These are phyloP conservation scores for Cerceris rybyensis DNA, from an alignment of 2,888 invertebrate genomes.

Conservation along the genomic window DNA sequence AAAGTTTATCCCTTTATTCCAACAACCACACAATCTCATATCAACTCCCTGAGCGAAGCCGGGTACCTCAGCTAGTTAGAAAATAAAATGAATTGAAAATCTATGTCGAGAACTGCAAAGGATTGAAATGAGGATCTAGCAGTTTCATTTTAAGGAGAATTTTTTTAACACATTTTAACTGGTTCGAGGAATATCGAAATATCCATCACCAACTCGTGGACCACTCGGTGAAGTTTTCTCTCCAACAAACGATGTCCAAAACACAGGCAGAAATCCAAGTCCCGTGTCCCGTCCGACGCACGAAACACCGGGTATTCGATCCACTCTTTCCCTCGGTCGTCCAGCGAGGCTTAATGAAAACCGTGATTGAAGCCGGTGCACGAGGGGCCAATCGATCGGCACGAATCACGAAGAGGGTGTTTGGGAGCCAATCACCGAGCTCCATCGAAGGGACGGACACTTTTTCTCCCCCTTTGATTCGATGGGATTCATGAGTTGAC, in stretches of 20 bases:
- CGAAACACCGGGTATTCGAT: conserved; percentile 52
- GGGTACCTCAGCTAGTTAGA: no score
- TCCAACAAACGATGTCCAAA: conserved; percentile 4
- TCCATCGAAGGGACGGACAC: conserved; percentile 53
- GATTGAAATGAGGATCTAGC: no score
- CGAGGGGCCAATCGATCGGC: conserved; percentile 69
- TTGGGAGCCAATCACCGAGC: conserved; percentile 72
- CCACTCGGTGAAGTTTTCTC: conserved; percentile 33
- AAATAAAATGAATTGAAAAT: no score
- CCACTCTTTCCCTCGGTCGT: conserved; percentile 44
- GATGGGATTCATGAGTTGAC: conserved; percentile 64
- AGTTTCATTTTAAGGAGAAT: no score
- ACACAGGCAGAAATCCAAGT: conserved; percentile 19
- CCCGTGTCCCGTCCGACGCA: conserved; percentile 23
- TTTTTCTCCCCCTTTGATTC: conserved; percentile 57
- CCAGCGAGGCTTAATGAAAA: conserved; percentile 74
- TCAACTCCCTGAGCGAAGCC: no score
- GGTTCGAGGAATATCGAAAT: conserved; percentile 21
- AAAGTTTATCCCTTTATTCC: no score
- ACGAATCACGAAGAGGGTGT: conserved; percentile 69
- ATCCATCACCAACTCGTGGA: conserved; percentile 46
- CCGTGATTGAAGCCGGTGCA: conserved; percentile 74
- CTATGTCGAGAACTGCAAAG: no score
- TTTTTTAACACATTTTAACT: no score
- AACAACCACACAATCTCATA: no score